Percentiles rank a stretch among this genome's conserved stretches.
These are phyloP conservation scores for Eupithecia insigniata DNA, from an alignment of 2,888 invertebrate genomes.

Conservation along the genomic window DNA sequence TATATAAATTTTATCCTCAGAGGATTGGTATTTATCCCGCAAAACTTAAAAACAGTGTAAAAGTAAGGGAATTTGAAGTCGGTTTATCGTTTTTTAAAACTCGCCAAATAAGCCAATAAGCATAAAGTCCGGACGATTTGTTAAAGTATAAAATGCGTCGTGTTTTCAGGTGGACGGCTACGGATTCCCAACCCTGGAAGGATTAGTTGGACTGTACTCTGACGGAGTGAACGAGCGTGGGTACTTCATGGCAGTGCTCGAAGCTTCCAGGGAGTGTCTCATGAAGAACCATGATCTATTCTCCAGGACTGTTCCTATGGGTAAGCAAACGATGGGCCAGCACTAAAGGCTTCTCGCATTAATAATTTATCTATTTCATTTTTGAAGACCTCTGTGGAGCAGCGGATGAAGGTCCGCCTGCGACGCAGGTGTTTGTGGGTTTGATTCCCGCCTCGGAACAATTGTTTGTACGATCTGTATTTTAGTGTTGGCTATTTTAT, in stretches of 20 bases:
- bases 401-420: no score
- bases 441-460: no score
- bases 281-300: slow-evolving; percentile 82
- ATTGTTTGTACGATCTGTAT: no score
- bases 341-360: neutral
- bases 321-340: slow-evolving; percentile 50
- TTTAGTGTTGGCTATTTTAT: no score
- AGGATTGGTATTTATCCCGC: no score
- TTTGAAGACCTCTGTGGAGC: no score
- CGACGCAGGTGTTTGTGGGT: no score
- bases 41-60: no score
- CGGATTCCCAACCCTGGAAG: slow-evolving; percentile 90
- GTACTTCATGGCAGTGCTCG: slow-evolving; percentile 89
- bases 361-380: neutral
- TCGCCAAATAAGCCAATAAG: no score
- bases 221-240: slow-evolving; percentile 91
- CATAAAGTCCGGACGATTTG: neutral
- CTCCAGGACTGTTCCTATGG: slow-evolving; percentile 77
- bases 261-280: slow-evolving; percentile 88
- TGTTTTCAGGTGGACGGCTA: slow-evolving; percentile 86
- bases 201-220: slow-evolving; percentile 88
- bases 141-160: neutral
- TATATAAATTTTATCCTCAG: no score
- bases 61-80: no score
- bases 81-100: no score